A percentile compares a stretch with the other conserved stretches of the same genome.
Evolutionary conservation across 2,888 invertebrate species (phyloP).

Genomic region (Melieria crassipennis): DNA sequence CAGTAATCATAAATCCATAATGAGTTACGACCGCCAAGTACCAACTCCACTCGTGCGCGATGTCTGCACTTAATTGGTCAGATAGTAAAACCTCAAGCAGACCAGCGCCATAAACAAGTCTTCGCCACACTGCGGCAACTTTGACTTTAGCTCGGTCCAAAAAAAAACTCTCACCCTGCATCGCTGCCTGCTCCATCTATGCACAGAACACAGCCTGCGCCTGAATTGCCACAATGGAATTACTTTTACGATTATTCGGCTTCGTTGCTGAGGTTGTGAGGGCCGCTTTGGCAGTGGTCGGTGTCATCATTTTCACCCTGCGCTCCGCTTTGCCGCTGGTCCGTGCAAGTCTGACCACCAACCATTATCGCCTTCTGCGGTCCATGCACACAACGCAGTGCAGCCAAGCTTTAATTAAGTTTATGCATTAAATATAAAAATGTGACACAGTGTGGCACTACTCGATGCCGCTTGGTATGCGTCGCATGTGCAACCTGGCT

Average conservation of each 20-base stretch:
- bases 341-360: too few species aligned
- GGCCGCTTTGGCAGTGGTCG: neutral
- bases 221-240: constrained; percentile 41
- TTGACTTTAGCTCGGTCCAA: constrained; percentile 6
- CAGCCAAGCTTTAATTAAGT: too few species aligned
- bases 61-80: neutral
- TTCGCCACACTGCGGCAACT: neutral
- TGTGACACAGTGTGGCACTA: too few species aligned
- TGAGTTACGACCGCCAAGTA: constrained; percentile 53
- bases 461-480: too few species aligned
- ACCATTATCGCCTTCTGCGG: too few species aligned
- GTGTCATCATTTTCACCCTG: too few species aligned
- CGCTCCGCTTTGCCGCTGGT: too few species aligned
- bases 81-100: constrained; percentile 11
- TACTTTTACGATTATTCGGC: constrained; percentile 64
- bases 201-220: neutral
- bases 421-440: too few species aligned
- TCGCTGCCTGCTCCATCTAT: neutral
- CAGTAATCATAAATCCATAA: constrained; percentile 59
- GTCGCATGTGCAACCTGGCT: too few species aligned
- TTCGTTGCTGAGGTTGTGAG: constrained; percentile 51
- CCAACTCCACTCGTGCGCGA: too few species aligned
- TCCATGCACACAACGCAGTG: too few species aligned
- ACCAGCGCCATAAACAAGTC: constrained; percentile 8
- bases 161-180: neutral